Evolutionary conservation across 2,113 vertebrate species (phyloP).

Genomic region (Ctenomys sociabilis): DNA sequence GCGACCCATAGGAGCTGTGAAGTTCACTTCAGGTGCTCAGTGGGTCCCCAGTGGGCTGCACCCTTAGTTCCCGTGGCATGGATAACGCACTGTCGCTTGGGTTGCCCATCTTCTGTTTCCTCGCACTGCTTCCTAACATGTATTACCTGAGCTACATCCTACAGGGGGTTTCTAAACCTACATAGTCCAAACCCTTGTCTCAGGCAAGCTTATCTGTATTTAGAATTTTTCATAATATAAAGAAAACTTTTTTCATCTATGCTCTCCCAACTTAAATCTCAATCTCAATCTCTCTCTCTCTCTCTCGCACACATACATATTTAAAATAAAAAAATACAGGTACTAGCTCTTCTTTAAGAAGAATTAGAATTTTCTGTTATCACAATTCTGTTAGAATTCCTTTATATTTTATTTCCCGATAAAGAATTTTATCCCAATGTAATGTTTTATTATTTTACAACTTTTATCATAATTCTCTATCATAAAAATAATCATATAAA

Average conservation of each 20-base stretch:
- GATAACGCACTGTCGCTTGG: neutral
- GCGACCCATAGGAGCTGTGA: neutral
- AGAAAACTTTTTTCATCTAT: neutral
- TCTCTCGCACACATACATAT: neutral
- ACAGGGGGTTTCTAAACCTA: neutral
- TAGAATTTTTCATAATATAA: neutral
- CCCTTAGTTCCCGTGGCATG: neutral
- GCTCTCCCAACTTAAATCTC: neutral
- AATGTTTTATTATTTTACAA: neutral
- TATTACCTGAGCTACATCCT: neutral
- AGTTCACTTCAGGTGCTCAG: neutral
- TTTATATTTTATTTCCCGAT: neutral
- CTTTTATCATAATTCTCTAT: slow-evolving; percentile 22
- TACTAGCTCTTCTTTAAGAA: neutral
- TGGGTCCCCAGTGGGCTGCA: neutral
- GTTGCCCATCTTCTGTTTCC: neutral
- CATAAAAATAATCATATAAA: neutral
- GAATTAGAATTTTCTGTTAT: slow-evolving; percentile 22
- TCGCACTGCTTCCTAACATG: neutral
- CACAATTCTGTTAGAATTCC: neutral
- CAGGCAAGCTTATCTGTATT: neutral
- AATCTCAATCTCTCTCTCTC: neutral
- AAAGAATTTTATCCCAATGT: neutral
- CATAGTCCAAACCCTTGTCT: neutral
- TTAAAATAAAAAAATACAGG: neutral